Base-by-base conservation (phyloP, 2,113 vertebrate species). In the Serilophus lunatus region DNA sequence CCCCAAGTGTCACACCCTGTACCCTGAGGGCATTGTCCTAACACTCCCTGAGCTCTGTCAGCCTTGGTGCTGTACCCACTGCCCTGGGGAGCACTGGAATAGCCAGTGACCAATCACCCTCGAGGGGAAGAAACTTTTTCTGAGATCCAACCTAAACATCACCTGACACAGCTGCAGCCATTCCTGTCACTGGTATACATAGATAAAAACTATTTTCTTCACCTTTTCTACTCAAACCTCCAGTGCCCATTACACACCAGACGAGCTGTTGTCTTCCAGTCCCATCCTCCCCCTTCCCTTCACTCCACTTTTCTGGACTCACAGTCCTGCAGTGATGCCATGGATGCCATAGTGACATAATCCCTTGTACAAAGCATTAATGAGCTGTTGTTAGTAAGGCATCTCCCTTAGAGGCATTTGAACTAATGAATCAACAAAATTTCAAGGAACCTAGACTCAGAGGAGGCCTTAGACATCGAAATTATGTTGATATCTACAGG, bases 161-260 rank as follows among this genome's bases (percentile, higher is more conserved):
- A n/a, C n/a, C 57, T 36, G 57, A 4, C 35, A 4, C 38, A 13
- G 33, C 45, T 61, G 23, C 54, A 15, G 0, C 26, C 6, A 10
- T 1, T n/a, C 36, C 83, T 36, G 26, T 3, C 38, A 29, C 28
- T 29, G 29, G 18, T 7, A 14, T 10, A 36, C 3, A 5, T 0
- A 35, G 5, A 13, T 3, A 65, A 26, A 12, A 47, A 16, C 23
- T 2, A 2, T 28, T 51, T 50, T 33, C 19, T 71, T 38, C 33
- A 25, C 45, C 35, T 89, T 64, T 70, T 31, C 76, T 36, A 10
- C 24, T 50, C 29, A 25, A 47, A 25, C 19, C 13, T 13, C 35
- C 65, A 51, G 18, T 13, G 9, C 17, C 29, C 33, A 5, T 10
- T 51, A 15, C 45, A 51, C 6, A 26, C 3, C 33, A 59, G 28